Base-by-base conservation (phyloP, 2,888 invertebrate genomes). In the Caenorhabditis sp. region DNA sequence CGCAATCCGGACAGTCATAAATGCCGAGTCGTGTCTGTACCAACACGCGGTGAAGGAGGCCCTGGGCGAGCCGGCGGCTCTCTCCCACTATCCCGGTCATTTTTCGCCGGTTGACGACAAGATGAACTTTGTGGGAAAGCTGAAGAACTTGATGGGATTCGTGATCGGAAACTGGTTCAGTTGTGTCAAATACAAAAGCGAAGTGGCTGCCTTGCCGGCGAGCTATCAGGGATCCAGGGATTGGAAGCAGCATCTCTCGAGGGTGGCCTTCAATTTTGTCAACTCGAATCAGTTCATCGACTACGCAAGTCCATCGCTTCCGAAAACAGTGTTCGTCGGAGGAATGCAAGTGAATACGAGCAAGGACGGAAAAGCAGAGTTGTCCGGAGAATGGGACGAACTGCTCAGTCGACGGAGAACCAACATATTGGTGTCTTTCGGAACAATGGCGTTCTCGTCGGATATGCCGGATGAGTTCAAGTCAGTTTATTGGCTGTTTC, bases 391-490 rank as follows among this genome's bases (percentile, higher is more conserved):
- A 35, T 79, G 68, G 71, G 56, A 74, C 17, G 24, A 24, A 11
- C 7, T 80, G 17, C 17, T 77, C 24, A 58, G 39, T 11, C 2
- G 24, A 50, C 39, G 73, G 30, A 48, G 59, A 8, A 46, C 43
- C n/a, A 77, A 55, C 37, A 74, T 79, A 2, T n/a, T 79, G 17
- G 63, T 79, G 1, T 79, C 79, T 1, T 79, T 79, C 13, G 79
- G 79, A 3, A 74, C 79, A 20, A 62, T 58, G 32, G 72, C 66
- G n/a, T 52, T 56, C 61, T 66, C 74, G 5, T 46, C 20, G 35
- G 62, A 66, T 15, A 76, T 76, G 75, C 79, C 79, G 0, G 70
- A 74, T 3, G 58, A 63, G 5, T 59, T 48, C 53, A 78, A 68
- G 65, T 24, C 11, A 35, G 35, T n/a, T n/a, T n/a, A n/a, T n/a